Evolutionary conservation across 2,888 invertebrate species (phyloP), one percentile per base, ranked within the genome.

Genomic region (Coelopa pilipes): DNA sequence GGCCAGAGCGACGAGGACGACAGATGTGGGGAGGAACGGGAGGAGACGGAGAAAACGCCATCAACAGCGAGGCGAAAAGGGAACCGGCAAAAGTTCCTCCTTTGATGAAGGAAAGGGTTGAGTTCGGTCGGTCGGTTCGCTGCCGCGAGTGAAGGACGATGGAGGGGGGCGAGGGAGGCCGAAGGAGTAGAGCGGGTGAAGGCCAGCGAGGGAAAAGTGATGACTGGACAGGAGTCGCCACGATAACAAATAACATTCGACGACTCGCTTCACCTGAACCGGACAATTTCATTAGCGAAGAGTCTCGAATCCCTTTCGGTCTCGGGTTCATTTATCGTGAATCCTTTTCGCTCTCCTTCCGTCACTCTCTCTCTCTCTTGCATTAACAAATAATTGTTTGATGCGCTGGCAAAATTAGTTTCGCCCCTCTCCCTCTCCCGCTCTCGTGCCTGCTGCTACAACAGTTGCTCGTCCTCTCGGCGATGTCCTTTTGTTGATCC

Each of bases 321-420:
- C 34, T 34, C 34, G 34, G 34, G 34, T 34, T 34, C 34, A 34
- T 34, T 34, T 34, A 34, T 34, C 34, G 34, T 34, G 34, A 34
- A 34, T 7, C 34, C 34, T 34, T 34, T 34, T 34, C 34, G 7
- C 57, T 59, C 57, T 10, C 24, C 19, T 17, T 59, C 21, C 19
- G 57, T 13, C 24, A 12, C 2, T 24, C 19, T 47, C 47, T 69
- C 19, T 55, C 45, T 55, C 60, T 57, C 49, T 70, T 49, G 50
- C 60, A 70, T 70, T 70, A 70, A 70, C 70, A 70, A 62, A 60
- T 49, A 70, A 70, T 70, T 70, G 60, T 59, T 49, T 45, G 66
- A 66, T 66, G 49, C 66, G 66, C 66, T 24, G n/a, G 50, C 50
- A 66, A 50, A 66, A 66, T 24, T 66, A 50, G 50, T 50, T 66